Evolutionary conservation across 2,113 vertebrate genomes (phyloP), one percentile per base, ranked within the genome.

Genomic region (Hassar affinis): DNA sequence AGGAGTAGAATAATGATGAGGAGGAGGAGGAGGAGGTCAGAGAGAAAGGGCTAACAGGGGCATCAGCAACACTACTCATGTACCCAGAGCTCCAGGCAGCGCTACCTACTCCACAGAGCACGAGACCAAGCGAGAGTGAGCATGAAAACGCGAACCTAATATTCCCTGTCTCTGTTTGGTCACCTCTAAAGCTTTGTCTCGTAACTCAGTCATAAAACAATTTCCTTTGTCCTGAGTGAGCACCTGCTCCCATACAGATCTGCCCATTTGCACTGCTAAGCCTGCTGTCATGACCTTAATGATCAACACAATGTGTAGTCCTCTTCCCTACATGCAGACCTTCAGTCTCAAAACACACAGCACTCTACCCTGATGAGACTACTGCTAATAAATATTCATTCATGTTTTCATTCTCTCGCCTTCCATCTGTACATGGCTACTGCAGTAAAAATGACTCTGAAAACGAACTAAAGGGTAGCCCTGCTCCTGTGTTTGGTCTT

Each of bases 61-160:
- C 85, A 87, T 83, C 81, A 81, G 81, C 74, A 85, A 77, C 81
- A 84, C 78, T 64, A n/a, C 85, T 84, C 87, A 77, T 82, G 74
- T 86, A 80, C 81, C 79, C 85, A 79, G 38, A 81, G 82, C 35
- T 84, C 84, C 68, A 33, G 62, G 78, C 61, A 80, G 78, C 35
- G 38, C 71, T 74, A 80, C 78, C 69, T 83, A 72, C 52, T n/a
- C 71, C 84, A 86, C 84, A 81, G 82, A 81, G 69, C 71, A 83
- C 79, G 77, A 82, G 59, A 64, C 30, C 66, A 66, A 64, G 79
- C 68, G 6, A 64, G 78, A 78, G 51, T 18, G 42, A 33, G 30
- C 17, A 54, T 4, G 25, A 22, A 72, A 66, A 27, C 9, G 45
- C 42, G n/a, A n/a, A 68, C 69, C 30, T 7, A 77, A 27, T n/a